A percentile compares a stretch with the other conserved stretches of the same genome.
phyloP scores from a whole-genome alignment of 2,113 vertebrate species.

The Myrmecobius fasciatus region DNA sequence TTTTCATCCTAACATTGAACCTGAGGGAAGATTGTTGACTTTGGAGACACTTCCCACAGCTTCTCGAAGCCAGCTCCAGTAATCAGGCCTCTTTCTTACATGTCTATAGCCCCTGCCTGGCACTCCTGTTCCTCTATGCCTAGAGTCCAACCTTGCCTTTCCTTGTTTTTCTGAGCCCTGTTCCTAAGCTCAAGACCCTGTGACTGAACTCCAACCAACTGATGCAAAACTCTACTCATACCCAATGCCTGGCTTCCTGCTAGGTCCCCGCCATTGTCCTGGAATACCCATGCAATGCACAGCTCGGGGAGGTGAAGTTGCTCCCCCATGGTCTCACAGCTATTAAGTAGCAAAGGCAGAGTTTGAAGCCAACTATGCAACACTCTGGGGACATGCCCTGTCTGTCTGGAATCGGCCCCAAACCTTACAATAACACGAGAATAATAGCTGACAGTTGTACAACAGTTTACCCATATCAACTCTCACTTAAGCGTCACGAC shows the following conservation, averaged over 20 bases:
- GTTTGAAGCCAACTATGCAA: background rate
- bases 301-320: background rate
- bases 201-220: background rate
- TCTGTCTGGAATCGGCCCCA: background rate
- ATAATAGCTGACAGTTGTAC: background rate
- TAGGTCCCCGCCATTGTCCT: background rate
- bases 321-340: background rate
- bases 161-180: background rate
- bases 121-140: background rate
- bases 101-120: background rate
- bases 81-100: background rate
- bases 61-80: background rate
- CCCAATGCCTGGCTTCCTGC: background rate
- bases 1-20: background rate
- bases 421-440: background rate
- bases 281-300: background rate
- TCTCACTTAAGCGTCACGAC: background rate
- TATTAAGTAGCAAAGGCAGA: background rate
- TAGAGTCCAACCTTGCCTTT: background rate
- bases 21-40: background rate
- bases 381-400: too few species aligned
- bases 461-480: background rate
- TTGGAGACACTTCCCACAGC: background rate
- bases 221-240: background rate
- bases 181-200: background rate